Evolutionary conservation across 2,113 vertebrate species (phyloP).

Genomic region (Panthera tigris): DNA sequence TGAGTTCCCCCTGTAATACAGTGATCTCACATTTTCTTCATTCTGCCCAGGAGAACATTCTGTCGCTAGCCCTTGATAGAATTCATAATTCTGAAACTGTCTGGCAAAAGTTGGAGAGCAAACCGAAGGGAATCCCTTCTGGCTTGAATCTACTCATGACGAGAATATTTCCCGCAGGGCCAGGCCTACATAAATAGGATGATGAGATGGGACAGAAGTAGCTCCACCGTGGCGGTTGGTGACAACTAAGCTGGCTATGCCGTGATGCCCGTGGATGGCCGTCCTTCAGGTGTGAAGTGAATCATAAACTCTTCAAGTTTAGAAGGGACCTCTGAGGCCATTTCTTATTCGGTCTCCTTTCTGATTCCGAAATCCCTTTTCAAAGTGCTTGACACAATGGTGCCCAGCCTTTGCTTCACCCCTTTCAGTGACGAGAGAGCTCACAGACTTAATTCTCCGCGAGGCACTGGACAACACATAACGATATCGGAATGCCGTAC

Average conservation of each 20-base stretch:
- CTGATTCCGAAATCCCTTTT: background rate
- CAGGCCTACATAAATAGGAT: background rate
- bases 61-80: slow-evolving; percentile 69
- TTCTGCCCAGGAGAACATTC: slow-evolving; percentile 49
- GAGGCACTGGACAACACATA: background rate
- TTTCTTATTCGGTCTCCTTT: background rate
- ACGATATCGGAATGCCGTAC: background rate
- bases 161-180: background rate
- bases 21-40: slow-evolving; percentile 53
- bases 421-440: background rate
- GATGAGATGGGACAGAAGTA: background rate
- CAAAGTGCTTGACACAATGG: background rate
- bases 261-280: background rate
- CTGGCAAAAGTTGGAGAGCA: slow-evolving; percentile 26
- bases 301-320: background rate
- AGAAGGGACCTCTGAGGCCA: background rate
- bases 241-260: background rate
- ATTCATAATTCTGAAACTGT: slow-evolving; percentile 46
- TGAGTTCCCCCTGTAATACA: slow-evolving; percentile 50
- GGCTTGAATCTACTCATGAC: background rate
- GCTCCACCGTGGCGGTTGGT: background rate
- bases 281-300: background rate
- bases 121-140: background rate
- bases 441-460: background rate
- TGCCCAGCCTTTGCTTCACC: background rate